phyloP scores from a whole-genome alignment of 2,888 invertebrate genomes.

The Cryptophagus acutangulus region DNA sequence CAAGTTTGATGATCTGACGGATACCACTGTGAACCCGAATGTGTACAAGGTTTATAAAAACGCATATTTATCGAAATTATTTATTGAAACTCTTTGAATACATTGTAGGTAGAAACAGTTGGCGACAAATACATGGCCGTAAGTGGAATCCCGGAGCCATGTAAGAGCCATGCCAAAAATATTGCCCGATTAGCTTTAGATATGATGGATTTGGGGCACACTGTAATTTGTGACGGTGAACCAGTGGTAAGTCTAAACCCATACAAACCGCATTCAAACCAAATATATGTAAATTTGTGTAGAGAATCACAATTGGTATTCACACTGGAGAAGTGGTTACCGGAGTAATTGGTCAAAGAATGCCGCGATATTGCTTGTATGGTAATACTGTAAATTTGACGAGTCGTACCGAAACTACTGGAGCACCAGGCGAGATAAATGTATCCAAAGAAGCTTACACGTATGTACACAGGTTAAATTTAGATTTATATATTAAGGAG shows the following conservation, averaged over 20 bases:
- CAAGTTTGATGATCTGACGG: constrained; percentile 88
- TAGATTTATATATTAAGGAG: no score
- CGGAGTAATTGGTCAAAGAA: constrained; percentile 89
- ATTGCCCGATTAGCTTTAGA: constrained; percentile 86
- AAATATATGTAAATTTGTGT: constrained; percentile 32
- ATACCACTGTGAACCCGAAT: constrained; percentile 87
- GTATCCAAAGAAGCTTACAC: constrained; percentile 88
- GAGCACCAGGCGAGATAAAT: constrained; percentile 81
- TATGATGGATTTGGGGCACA: constrained; percentile 91
- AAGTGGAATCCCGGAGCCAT: constrained; percentile 88
- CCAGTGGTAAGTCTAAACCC: constrained; percentile 80
- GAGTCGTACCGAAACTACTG: constrained; percentile 90
- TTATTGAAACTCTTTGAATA: background rate
- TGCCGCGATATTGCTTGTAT: constrained; percentile 90
- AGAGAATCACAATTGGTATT: constrained; percentile 91
- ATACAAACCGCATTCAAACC: no score
- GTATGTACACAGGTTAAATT: no score
- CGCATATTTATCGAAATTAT: background rate
- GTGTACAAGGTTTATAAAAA: constrained; percentile 76
- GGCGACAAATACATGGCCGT: constrained; percentile 99
- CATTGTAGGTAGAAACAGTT: constrained; percentile 84
- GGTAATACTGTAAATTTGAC: constrained; percentile 93
- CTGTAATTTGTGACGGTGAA: constrained; percentile 80
- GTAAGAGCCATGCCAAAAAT: constrained; percentile 83
- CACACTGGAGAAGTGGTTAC: constrained; percentile 93